A percentile compares a stretch with the other conserved stretches of the same genome.
These are phyloP conservation scores for Caenorhabditis sulstoni DNA, from an alignment of 2,888 invertebrate genomes.

Conservation along the genomic window DNA sequence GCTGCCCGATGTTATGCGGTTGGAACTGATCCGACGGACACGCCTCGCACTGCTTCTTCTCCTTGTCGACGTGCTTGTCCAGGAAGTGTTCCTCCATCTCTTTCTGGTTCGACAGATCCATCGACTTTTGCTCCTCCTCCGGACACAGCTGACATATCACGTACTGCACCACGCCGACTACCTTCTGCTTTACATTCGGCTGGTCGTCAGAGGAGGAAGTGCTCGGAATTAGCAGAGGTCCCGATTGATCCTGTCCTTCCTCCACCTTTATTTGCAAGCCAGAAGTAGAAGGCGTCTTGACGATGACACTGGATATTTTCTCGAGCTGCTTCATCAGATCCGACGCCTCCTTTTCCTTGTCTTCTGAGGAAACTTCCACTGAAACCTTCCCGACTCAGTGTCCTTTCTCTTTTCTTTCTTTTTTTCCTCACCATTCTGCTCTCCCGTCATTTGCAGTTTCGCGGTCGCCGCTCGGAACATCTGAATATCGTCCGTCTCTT, in stretches of 20 bases:
- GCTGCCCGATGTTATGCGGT: slow-evolving; percentile 63
- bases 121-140: slow-evolving; percentile 66
- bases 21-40: slow-evolving; percentile 65
- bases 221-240: slow-evolving; percentile 16
- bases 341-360: slow-evolving; percentile 3
- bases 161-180: slow-evolving; percentile 70
- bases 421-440: slow-evolving; percentile 23
- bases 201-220: slow-evolving; percentile 1
- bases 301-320: slow-evolving; percentile 45
- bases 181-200: slow-evolving; percentile 53
- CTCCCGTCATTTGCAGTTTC: slow-evolving; percentile 23
- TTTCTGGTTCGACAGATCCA: slow-evolving; percentile 56
- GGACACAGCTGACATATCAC: slow-evolving; percentile 73
- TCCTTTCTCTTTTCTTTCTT: background rate
- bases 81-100: slow-evolving; percentile 68
- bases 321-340: slow-evolving; percentile 33
- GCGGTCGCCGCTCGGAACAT: slow-evolving; percentile 35
- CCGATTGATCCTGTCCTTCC: slow-evolving; percentile 32
- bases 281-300: slow-evolving; percentile 35
- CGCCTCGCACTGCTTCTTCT: slow-evolving; percentile 64
- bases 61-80: slow-evolving; percentile 69
- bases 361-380: slow-evolving; percentile 22
- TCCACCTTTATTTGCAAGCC: slow-evolving; percentile 43
- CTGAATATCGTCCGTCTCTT: slow-evolving; percentile 12
- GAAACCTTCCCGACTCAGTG: slow-evolving; percentile 13